These are phyloP conservation scores for Anorthoa munda DNA, from an alignment of 2,888 invertebrate species.

Conservation along the genomic window DNA sequence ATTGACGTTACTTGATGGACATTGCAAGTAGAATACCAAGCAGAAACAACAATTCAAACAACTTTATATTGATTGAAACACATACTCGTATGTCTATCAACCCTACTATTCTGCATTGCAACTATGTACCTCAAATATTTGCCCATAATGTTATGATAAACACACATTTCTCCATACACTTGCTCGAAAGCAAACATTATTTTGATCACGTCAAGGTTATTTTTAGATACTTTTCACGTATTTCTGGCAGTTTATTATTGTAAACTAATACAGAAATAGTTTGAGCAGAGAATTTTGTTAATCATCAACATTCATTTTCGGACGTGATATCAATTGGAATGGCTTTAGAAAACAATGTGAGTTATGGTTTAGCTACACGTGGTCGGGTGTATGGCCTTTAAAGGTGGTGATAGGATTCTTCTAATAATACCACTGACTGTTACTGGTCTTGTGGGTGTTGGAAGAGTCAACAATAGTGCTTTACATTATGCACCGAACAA, in stretches of 20 bases:
- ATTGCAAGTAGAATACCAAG: slow-evolving; percentile 16
- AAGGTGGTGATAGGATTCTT: slow-evolving; percentile 6
- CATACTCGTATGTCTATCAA: not conserved
- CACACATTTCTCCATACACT: slow-evolving; percentile 55
- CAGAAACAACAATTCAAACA: not conserved
- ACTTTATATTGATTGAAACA: not conserved
- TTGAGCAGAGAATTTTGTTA: slow-evolving; percentile 16
- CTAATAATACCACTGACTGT: slow-evolving; percentile 7
- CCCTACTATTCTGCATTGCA: slow-evolving; percentile 37
- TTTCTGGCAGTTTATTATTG: slow-evolving; percentile 40
- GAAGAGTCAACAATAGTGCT: not conserved
- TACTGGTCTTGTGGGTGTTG: not conserved
- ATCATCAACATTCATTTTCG: slow-evolving; percentile 46
- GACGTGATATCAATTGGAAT: slow-evolving; percentile 33
- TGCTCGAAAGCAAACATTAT: slow-evolving; percentile 19
- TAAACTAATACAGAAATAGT: slow-evolving; percentile 48
- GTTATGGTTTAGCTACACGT: slow-evolving; percentile 20
- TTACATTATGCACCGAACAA: not conserved
- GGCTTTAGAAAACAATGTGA: slow-evolving; percentile 27
- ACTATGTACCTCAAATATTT: slow-evolving; percentile 49
- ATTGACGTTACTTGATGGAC: not conserved
- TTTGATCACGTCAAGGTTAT: slow-evolving; percentile 55
- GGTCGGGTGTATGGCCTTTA: not conserved
- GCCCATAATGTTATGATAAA: slow-evolving; percentile 50
- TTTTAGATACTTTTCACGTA: slow-evolving; percentile 50